Base-by-base conservation (phyloP, 1,140 invertebrate genomes). In the Drosophila santomea region DNA sequence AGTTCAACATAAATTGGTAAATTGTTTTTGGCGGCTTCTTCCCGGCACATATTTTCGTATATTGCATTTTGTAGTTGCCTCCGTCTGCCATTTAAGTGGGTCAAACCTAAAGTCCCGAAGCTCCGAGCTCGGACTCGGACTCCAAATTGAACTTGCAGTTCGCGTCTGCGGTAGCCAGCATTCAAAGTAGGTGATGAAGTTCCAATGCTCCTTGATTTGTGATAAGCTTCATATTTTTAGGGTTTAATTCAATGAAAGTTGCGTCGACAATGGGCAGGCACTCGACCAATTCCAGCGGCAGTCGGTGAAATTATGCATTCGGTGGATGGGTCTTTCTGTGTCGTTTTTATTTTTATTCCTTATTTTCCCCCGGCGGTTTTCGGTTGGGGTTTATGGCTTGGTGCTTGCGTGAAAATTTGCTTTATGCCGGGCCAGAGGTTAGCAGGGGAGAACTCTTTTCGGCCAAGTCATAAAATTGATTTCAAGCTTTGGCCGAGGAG, bases 131-230 rank as follows among this genome's bases (percentile, higher is more conserved):
- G 23, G 32, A 23, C 28, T 47, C 23, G 14, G 58, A 52, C n/a
- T 38, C 10, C n/a, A 20, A 71, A 38, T 36, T 10, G 15, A 52
- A 56, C n/a, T 45, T 11, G 43, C 44, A 43, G 58, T 51, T 36
- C 39, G 60, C 61, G 60, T 56, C 67, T 83, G 80, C 82, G 68
- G 88, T 91, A 91, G 88, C 88, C 86, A 74, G 80, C 80, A 91
- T 90, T 83, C 88, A 91, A 91, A 91, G 88, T 91, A 91, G 88
- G 88, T 91, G 88, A 83, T 91, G 88, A 89, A 91, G 88, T 83
- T 78, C 78, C 82, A 79, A 63, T 80, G 88, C 78, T 91, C 78
- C 83, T 81, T 88, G 82, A 91, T 91, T 88, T 91, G 88, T 91
- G 88, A 91, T 91, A 91, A 91, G 88, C 82, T 86, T 90, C 86